phyloP scores from a whole-genome alignment of 2,888 invertebrate genomes.

The Nomada hirtipes region DNA sequence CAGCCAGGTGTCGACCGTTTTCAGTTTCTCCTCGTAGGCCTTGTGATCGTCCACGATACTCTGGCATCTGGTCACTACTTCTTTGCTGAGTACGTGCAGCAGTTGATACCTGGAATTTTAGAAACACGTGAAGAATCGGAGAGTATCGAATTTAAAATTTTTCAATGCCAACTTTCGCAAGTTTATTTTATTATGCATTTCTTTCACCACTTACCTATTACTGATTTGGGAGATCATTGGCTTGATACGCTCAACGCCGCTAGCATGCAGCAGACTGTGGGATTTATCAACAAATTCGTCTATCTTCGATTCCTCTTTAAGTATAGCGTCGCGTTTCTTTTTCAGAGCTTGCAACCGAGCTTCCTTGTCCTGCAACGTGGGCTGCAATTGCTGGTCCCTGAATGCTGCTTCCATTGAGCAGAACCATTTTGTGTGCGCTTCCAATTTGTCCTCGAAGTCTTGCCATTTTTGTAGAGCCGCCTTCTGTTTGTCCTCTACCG shows the following conservation, averaged over 20 bases:
- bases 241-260: constrained; percentile 94
- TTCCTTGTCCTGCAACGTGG: constrained; percentile 92
- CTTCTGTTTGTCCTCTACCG: constrained; percentile 90
- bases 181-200: neutral
- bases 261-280: constrained; percentile 93
- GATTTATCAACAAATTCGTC: constrained; percentile 95
- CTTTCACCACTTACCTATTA: constrained; percentile 85
- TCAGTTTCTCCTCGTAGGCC: constrained; percentile 90
- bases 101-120: constrained; percentile 88
- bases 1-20: constrained; percentile 92
- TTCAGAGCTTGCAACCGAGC: constrained; percentile 90
- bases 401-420: constrained; percentile 93
- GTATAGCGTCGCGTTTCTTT: constrained; percentile 90
- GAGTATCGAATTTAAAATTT: neutral
- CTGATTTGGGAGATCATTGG: constrained; percentile 95
- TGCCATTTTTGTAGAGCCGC: constrained; percentile 93
- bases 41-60: constrained; percentile 93
- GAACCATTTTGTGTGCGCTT: constrained; percentile 94
- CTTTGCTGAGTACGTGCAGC: constrained; percentile 92
- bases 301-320: constrained; percentile 92
- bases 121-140: neutral
- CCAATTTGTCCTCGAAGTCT: constrained; percentile 93
- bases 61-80: constrained; percentile 94
- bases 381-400: constrained; percentile 93
- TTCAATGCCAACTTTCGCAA: neutral